Evolutionary conservation across 2,797 vertebrate genomes (phyloP).

Genomic region (Gambelia wislizenii): DNA sequence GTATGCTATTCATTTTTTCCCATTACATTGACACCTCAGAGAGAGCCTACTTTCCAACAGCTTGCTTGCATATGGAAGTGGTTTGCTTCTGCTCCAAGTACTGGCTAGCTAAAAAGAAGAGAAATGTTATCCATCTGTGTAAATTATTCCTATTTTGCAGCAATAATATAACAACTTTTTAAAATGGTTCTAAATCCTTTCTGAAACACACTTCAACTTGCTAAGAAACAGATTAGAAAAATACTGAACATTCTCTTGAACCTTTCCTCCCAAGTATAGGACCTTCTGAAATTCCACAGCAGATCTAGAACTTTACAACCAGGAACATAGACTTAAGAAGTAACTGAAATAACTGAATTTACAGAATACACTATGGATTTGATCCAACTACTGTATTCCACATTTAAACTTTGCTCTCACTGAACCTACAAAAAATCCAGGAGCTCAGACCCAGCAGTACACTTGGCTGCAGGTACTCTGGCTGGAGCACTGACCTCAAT

Average conservation of each 20-base stretch:
- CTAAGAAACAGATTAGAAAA: constrained; percentile 53
- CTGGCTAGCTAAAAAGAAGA: neutral
- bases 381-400: constrained; percentile 5
- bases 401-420: neutral
- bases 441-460: neutral
- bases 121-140: neutral
- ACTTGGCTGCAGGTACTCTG: neutral
- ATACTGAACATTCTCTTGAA: neutral
- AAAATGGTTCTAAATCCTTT: constrained; percentile 51
- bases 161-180: neutral
- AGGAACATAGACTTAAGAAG: constrained; percentile 38
- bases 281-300: neutral
- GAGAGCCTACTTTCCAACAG: neutral
- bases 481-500: neutral
- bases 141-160: neutral
- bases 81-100: neutral
- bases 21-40: neutral
- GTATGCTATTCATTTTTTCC: neutral
- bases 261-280: constrained; percentile 7
- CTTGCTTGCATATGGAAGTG: neutral
- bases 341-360: neutral
- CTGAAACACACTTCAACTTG: constrained; percentile 7
- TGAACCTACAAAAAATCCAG: neutral
- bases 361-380: constrained; percentile 48
- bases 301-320: constrained; percentile 40